phyloP scores from a whole-genome alignment of 2,797 vertebrate genomes.

The Sandelia bainsii region DNA sequence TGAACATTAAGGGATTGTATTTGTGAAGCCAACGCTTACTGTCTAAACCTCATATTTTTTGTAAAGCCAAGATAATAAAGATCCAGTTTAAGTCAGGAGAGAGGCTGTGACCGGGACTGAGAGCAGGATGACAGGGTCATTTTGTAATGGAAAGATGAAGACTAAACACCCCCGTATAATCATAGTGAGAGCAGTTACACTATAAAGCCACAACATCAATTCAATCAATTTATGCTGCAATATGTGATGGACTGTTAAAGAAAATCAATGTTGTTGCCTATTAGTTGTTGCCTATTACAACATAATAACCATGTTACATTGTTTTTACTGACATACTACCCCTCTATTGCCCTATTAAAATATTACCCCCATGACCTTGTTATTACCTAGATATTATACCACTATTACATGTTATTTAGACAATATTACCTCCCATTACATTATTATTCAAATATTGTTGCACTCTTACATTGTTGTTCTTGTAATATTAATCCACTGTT shows the following conservation, averaged over 20 bases:
- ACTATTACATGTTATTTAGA: no score
- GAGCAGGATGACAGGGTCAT: neutral
- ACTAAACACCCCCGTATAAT: conserved; percentile 11
- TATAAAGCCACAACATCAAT: neutral
- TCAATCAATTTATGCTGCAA: neutral
- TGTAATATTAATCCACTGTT: no score
- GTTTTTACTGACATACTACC: no score
- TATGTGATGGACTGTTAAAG: conserved; percentile 12
- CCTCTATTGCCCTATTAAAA: no score
- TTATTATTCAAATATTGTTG: no score
- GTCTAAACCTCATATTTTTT: conserved; percentile 16
- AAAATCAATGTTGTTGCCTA: neutral
- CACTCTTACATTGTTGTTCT: no score
- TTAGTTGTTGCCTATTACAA: no score
- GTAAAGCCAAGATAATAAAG: neutral
- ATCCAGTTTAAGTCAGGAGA: conserved; percentile 4
- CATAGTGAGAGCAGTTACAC: conserved; percentile 6
- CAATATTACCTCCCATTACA: no score
- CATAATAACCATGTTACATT: no score
- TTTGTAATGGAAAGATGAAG: conserved; percentile 11
- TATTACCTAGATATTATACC: no score
- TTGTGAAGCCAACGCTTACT: conserved; percentile 15
- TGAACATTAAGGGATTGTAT: conserved; percentile 36
- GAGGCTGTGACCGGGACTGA: neutral
- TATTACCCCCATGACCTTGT: no score